Evolutionary conservation across 2,113 vertebrate genomes (phyloP), one percentile per base, ranked within the genome.

Genomic region (human): DNA sequence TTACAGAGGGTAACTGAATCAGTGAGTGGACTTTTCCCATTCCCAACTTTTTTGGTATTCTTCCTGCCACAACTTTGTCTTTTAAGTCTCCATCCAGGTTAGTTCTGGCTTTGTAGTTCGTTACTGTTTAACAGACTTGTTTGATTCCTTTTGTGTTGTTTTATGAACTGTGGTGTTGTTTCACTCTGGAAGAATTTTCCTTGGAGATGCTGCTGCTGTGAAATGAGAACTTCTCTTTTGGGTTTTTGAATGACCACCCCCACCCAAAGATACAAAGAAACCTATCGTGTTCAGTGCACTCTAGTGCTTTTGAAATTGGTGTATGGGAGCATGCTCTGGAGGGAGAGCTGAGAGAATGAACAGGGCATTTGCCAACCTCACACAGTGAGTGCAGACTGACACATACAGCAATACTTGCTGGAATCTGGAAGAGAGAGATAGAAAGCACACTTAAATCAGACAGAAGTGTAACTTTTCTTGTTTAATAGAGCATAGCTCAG

Each of bases 361-460:
- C 11, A 23, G 9, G 64, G 5, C 3, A 0, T 68, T 52, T 92
- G 64, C 78, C 79, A 22, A 18, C 8, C 17, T 68, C 17, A 1
- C 72, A 4, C 2, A 2, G 14, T 17, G 48, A 57, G 22, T 2
- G 2, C 45, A 1, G 43, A 0, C 35, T 48, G 52, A 83, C 18
- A 79, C 18, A 4, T 13, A 1, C 0, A 18, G 57, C 75, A 3
- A 16, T 1, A 0, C 35, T 27, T 25, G 16, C 40, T 76, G 1
- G 68, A 38, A 18, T 8, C 23, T 3, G 1, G 18, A 17, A 27
- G 38, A 50, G 40, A 23, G 68, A 86, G n/a, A 4, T 4, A 0
- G 43, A n/a, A 81, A 87, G 20, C 20, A 1, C 0, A 4, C 7
- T 40, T 2, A 5, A 5, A 0, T 18, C 43, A 1, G 32, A n/a